Evolutionary conservation across 2,888 invertebrate species (phyloP), one percentile per base, ranked within the genome.

Genomic region (Brachyopa scutellaris): DNA sequence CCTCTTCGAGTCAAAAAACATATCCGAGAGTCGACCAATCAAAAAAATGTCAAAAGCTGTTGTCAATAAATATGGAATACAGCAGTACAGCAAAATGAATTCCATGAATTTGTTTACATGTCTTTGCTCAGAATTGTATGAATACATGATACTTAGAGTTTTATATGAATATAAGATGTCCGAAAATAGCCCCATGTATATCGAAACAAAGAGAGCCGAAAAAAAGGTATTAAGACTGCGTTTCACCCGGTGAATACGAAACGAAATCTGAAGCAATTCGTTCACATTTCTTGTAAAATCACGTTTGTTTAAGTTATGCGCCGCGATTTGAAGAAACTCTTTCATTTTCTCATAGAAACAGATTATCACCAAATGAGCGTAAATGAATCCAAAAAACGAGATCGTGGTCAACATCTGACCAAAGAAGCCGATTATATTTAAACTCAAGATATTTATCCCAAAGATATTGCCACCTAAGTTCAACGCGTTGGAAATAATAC

Each of bases 211-310:
- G 1, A 66, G 6, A 0, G 53, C 26, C 21, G 66, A 53, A 15
- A 53, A 66, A 19, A 53, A 21, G 1, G 2, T 9, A 11, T 53
- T 53, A 21, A 66, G 5, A 4, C 9, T n/a, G 5, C 3, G 13
- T 7, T 53, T 66, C 6, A 53, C 13, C 2, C 53, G 53, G n/a
- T 66, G 21, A 0, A 66, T 66, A 0, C 66, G 66, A 31, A 31
- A 53, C 3, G 42, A 66, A n/a, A 66, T 13, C 31, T 0, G 5
- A 5, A 66, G 42, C 21, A 66, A 5, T 2, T 11, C 11, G 2
- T 15, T 5, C 1, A 64, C 38, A 1, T 51, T 49, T 1, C 1
- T 11, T 9, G 51, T 38, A 0, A 51, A 11, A 36, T 15, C 19
- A 0, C 8, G 2, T 2, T 13, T 7, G 9, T 38, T 7, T 47